Evolutionary conservation across 2,113 vertebrate species (phyloP).

Genomic region (Nettapus auritus): DNA sequence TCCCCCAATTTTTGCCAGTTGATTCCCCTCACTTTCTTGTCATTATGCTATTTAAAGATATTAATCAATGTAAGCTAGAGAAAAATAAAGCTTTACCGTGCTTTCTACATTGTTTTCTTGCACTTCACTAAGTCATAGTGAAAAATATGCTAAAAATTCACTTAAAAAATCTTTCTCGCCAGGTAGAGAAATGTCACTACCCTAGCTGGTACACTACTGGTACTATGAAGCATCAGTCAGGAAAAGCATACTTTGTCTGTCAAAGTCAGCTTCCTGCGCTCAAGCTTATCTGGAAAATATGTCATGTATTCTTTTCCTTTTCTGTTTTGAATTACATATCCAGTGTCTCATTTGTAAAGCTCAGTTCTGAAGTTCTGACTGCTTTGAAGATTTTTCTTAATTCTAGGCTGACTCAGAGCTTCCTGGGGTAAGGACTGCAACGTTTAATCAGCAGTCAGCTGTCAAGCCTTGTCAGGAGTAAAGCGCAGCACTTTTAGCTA

Average conservation of each 20-base stretch:
- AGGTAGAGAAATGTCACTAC: fast-evolving
- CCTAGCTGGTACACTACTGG: fast-evolving
- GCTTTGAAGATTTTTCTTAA: not conserved
- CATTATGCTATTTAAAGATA: not conserved
- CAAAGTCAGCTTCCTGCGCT: not conserved
- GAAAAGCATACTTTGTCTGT: not conserved
- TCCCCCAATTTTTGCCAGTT: not conserved
- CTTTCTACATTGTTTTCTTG: not conserved
- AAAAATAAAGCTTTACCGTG: not conserved
- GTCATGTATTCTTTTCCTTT: not conserved
- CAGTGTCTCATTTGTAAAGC: not conserved
- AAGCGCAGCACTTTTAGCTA: not conserved
- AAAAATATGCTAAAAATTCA: not conserved
- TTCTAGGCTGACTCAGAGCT: not conserved
- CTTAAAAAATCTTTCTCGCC: not conserved
- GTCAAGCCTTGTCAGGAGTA: not conserved
- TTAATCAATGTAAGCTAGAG: not conserved
- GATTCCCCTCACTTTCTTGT: not conserved
- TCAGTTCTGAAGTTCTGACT: not conserved
- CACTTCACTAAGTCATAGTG: not conserved
- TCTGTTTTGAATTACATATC: not conserved
- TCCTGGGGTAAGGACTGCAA: not conserved
- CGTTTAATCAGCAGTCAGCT: not conserved
- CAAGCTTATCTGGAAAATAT: not conserved
- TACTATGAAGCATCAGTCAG: not conserved